Conservation (phyloP, 2,888 invertebrate genomes). For the Eupeodes latifasciatus region DNA sequence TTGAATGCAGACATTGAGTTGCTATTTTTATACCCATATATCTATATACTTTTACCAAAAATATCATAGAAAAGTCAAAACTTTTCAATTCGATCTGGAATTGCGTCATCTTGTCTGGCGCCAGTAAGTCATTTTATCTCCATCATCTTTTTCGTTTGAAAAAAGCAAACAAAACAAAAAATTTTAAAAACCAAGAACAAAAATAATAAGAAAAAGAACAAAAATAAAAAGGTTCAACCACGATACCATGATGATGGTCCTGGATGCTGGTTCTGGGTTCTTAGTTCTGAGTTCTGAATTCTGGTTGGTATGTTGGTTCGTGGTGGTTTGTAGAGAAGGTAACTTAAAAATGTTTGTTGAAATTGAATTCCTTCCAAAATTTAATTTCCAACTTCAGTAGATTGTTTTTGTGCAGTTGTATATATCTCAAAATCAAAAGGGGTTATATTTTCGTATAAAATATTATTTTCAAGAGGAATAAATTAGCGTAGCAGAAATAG, state of each 20-base stretch:
- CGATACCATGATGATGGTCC: not conserved
- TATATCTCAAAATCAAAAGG: not conserved
- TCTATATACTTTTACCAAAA: not conserved
- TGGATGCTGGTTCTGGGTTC: too few species aligned
- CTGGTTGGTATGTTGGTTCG: too few species aligned
- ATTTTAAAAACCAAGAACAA: constrained; percentile 40
- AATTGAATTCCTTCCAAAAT: constrained; percentile 12
- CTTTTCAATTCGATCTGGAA: constrained; percentile 70
- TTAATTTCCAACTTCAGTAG: not conserved
- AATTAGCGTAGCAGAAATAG: not conserved
- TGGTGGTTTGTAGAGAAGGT: not conserved
- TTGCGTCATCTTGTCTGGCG: constrained; percentile 70
- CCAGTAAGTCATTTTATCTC: constrained; percentile 71
- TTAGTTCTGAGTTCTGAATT: too few species aligned
- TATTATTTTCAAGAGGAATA: not conserved
- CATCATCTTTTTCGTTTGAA: constrained; percentile 10
- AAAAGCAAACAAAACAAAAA: too few species aligned
- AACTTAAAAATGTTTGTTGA: not conserved
- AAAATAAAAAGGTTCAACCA: not conserved
- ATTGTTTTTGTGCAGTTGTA: not conserved
- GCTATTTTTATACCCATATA: not conserved
- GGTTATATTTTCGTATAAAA: not conserved
- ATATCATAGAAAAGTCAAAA: constrained; percentile 34
- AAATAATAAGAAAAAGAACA: constrained; percentile 1
- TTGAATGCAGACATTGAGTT: not conserved